These are phyloP conservation scores for Corbicula japonica DNA, from an alignment of 2,888 invertebrate species.

Conservation along the genomic window DNA sequence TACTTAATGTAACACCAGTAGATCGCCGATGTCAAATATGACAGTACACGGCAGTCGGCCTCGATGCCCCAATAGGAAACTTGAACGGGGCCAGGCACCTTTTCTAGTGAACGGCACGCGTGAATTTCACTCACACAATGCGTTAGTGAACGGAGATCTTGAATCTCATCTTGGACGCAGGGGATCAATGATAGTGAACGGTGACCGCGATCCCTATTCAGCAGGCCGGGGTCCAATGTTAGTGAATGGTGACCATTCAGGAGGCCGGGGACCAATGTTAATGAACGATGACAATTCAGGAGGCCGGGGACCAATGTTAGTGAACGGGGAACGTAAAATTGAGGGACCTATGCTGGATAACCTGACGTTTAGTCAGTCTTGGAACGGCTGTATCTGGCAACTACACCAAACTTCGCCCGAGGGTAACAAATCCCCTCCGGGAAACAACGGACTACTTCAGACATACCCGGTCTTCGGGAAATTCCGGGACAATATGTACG, in stretches of 20 bases:
- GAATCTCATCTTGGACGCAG: no score
- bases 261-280: not conserved
- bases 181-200: no score
- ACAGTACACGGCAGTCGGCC: constrained; percentile 71
- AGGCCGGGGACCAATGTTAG: constrained; percentile 43
- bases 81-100: constrained; percentile 34
- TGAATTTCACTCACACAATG: no score
- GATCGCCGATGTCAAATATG: constrained; percentile 62
- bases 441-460: constrained; percentile 43
- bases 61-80: constrained; percentile 45
- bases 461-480: constrained; percentile 56
- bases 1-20: constrained; percentile 9
- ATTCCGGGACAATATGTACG: constrained; percentile 34
- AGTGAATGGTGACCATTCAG: constrained; percentile 44
- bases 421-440: constrained; percentile 15
- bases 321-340: constrained; percentile 57
- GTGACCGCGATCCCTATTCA: no score
- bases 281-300: no score
- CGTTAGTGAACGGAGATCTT: no score
- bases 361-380: constrained; percentile 68
- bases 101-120: constrained; percentile 47
- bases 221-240: constrained; percentile 44
- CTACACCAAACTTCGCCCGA: constrained; percentile 48
- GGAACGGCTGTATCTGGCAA: constrained; percentile 73
- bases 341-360: constrained; percentile 61